These are phyloP conservation scores for Acholoe squamosa DNA, from an alignment of 2,888 invertebrate genomes.

Conservation along the genomic window DNA sequence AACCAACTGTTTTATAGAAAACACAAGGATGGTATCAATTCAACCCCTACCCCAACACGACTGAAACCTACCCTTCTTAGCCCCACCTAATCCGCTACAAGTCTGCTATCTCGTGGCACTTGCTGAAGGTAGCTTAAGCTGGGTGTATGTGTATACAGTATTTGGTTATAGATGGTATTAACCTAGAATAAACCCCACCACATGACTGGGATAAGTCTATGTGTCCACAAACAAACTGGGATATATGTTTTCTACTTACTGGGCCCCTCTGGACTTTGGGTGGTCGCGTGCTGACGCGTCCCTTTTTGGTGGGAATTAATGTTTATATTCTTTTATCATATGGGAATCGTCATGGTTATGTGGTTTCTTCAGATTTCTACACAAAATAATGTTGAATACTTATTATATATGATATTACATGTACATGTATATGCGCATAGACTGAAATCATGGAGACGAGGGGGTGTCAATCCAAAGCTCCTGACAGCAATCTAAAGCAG, in stretches of 20 bases:
- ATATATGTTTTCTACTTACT: slow-evolving; percentile 4
- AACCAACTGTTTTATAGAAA: not conserved
- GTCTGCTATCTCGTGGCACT: not conserved
- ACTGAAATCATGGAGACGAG: too few species aligned
- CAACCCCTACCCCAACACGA: not conserved
- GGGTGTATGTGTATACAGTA: slow-evolving; percentile 5
- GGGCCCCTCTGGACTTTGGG: not conserved
- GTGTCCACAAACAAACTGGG: slow-evolving; percentile 19
- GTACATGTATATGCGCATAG: too few species aligned
- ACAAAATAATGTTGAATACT: too few species aligned
- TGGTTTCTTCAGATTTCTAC: too few species aligned
- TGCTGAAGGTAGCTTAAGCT: not conserved
- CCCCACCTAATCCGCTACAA: slow-evolving; percentile 5
- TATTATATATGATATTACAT: too few species aligned
- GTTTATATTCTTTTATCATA: too few species aligned
- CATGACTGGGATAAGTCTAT: not conserved
- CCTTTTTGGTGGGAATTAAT: too few species aligned
- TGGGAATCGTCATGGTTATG: too few species aligned
- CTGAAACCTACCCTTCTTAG: not conserved
- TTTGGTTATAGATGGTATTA: not conserved
- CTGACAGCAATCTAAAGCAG: too few species aligned
- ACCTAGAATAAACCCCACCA: slow-evolving; percentile 7
- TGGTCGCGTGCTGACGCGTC: not conserved
- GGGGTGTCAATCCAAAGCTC: too few species aligned
- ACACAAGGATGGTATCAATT: not conserved